A percentile compares a stretch with the other conserved stretches of the same genome.
Conservation (phyloP, 2,797 vertebrate genomes). For the Apodemus agrarius region DNA sequence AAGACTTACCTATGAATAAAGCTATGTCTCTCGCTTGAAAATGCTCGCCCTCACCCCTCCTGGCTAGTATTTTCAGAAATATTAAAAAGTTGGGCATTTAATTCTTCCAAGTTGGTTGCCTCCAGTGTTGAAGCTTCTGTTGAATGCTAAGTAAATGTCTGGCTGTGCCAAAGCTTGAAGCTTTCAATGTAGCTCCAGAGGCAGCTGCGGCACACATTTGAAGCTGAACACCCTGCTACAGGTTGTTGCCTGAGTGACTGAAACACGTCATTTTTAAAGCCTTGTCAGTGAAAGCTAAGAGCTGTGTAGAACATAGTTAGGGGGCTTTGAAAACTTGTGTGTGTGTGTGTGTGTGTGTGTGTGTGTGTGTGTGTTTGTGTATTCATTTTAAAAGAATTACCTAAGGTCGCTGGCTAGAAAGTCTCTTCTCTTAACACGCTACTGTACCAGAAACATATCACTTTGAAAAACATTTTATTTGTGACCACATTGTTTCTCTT, state of each 20-base stretch:
- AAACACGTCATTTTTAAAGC: constrained; percentile 67
- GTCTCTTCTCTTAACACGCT: constrained; percentile 5
- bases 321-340: neutral
- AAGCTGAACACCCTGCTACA: constrained; percentile 61
- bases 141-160: constrained; percentile 78
- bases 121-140: constrained; percentile 60
- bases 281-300: constrained; percentile 67
- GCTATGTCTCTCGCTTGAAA: neutral
- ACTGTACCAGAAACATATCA: constrained; percentile 68
- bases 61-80: constrained; percentile 50
- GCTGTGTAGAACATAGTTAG: constrained; percentile 42
- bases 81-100: constrained; percentile 76
- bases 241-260: constrained; percentile 59
- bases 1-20: neutral
- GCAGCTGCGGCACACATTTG: constrained; percentile 78
- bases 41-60: neutral
- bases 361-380: neutral
- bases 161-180: constrained; percentile 74
- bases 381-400: constrained; percentile 76
- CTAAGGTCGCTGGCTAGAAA: too few relatives aligned
- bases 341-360: neutral
- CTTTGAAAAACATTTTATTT: constrained; percentile 63
- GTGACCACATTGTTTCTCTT: constrained; percentile 66
- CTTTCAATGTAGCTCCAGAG: constrained; percentile 71
- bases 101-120: constrained; percentile 65